Conservation (phyloP, 2,113 vertebrate genomes). For the Pungitius pungitius region DNA sequence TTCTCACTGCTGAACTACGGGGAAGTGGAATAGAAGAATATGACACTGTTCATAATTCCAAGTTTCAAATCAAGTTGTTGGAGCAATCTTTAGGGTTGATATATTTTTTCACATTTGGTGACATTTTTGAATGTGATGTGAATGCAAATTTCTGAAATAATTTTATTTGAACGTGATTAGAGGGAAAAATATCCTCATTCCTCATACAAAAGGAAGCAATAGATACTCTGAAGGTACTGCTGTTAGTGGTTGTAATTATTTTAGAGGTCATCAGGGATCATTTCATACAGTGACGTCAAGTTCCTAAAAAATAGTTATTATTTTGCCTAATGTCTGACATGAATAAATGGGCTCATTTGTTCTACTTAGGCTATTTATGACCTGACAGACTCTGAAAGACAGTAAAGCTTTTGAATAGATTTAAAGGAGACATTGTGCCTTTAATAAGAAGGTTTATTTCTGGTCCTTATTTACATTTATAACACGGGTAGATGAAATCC, state of each 20-base stretch:
- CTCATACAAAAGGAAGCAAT: too few relatives aligned
- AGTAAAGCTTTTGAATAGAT: background rate
- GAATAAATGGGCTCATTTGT: background rate
- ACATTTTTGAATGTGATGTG: too few relatives aligned
- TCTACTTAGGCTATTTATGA: background rate
- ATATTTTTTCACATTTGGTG: background rate
- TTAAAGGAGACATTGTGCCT: background rate
- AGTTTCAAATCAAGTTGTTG: too few relatives aligned
- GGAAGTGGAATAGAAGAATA: slow-evolving; percentile 1
- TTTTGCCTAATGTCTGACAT: too few relatives aligned
- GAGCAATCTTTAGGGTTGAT: too few relatives aligned
- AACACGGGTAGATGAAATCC: too few relatives aligned
- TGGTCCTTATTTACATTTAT: background rate
- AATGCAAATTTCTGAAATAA: background rate
- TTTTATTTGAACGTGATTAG: too few relatives aligned
- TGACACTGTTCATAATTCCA: too few relatives aligned
- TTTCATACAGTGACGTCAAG: background rate
- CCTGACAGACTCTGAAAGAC: background rate
- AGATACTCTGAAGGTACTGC: background rate
- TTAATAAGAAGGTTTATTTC: background rate
- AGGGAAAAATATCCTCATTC: too few relatives aligned
- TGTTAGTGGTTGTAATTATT: background rate
- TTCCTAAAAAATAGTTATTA: background rate
- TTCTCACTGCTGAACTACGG: slow-evolving; percentile 34
- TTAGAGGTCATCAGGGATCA: background rate